Percentiles rank a stretch among this genome's conserved stretches.
phyloP scores from a whole-genome alignment of 2,797 vertebrate genomes.

The Microctenopoma stevenorrisi region DNA sequence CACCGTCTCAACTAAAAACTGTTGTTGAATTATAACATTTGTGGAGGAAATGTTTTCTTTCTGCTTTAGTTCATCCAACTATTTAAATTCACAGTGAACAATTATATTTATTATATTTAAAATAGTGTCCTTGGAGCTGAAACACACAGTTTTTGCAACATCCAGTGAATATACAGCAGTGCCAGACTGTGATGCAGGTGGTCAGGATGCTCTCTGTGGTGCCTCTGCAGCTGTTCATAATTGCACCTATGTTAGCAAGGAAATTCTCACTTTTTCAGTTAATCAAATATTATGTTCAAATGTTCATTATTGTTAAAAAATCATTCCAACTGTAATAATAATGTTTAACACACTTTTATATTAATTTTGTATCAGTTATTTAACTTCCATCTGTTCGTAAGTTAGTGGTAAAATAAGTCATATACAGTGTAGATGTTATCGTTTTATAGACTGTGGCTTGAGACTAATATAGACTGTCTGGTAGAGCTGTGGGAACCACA shows the following conservation, averaged over 20 bases:
- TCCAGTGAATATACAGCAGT: no score
- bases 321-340: no score
- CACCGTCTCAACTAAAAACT: no score
- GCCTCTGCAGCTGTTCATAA: no score
- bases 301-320: background rate
- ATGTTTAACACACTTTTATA: no score
- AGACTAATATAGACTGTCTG: constrained; percentile 29
- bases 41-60: background rate
- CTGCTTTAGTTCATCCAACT: background rate
- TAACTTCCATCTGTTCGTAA: background rate
- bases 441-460: constrained; percentile 1
- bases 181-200: no score
- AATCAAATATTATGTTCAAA: no score
- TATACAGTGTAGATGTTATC: background rate
- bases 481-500: constrained; percentile 47
- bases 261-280: no score
- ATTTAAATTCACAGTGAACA: background rate
- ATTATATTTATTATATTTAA: background rate
- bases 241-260: no score
- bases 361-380: background rate
- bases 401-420: background rate
- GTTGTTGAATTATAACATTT: background rate
- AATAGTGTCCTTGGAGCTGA: no score
- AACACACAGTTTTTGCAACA: no score
- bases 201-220: no score